A percentile compares a stretch with the other conserved stretches of the same genome.
These are phyloP conservation scores for Lacerta viridis DNA, from an alignment of 2,797 vertebrate species.

Conservation along the genomic window DNA sequence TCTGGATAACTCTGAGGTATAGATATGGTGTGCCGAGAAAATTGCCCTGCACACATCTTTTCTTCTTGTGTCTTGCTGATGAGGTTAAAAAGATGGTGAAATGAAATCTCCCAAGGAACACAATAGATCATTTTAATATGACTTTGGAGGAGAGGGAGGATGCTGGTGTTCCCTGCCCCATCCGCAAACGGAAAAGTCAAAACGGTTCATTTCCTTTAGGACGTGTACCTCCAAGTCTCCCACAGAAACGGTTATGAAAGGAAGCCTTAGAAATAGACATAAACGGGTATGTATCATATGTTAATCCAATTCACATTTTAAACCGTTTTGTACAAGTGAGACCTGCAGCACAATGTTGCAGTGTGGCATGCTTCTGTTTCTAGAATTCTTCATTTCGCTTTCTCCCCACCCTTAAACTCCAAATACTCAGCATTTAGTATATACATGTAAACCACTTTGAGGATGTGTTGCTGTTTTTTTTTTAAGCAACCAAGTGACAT, in stretches of 20 bases:
- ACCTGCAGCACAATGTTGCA: background rate
- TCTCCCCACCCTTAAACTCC: background rate
- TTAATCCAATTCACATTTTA: background rate
- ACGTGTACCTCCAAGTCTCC: slow-evolving; percentile 36
- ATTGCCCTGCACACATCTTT: slow-evolving; percentile 71
- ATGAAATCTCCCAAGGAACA: slow-evolving; percentile 69
- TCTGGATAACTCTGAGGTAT: slow-evolving; percentile 65
- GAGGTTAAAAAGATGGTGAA: slow-evolving; percentile 78
- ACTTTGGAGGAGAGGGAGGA: slow-evolving; percentile 49
- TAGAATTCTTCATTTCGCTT: background rate
- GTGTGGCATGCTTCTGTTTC: background rate
- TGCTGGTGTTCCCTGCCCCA: slow-evolving; percentile 66
- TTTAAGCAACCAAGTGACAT: too few relatives aligned
- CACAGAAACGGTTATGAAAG: slow-evolving; percentile 22
- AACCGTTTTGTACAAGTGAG: background rate
- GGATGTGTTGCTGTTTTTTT: too few relatives aligned
- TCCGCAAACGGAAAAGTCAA: slow-evolving; percentile 56
- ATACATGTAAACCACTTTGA: too few relatives aligned
- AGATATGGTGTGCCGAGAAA: slow-evolving; percentile 54
- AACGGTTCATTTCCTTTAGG: slow-evolving; percentile 31
- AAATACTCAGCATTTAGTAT: background rate
- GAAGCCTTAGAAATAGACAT: slow-evolving; percentile 40
- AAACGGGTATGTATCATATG: background rate
- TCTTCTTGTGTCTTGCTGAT: slow-evolving; percentile 76
- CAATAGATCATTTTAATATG: slow-evolving; percentile 60